Evolutionary conservation across 2,888 invertebrate species (phyloP).

Genomic region (Ornithoptera priamus): DNA sequence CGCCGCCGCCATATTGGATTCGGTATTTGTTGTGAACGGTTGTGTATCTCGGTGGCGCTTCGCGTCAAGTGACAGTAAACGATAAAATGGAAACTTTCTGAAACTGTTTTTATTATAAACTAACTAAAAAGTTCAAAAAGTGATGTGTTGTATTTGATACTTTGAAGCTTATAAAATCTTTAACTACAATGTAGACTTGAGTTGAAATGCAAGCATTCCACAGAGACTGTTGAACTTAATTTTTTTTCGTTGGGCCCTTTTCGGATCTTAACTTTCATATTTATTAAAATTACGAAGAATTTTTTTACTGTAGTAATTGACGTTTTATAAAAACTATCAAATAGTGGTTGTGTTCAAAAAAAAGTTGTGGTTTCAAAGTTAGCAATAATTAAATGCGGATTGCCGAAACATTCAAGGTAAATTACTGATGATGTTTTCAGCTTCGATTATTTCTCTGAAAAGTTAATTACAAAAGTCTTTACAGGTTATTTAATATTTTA

Average conservation of each 20-base stretch:
- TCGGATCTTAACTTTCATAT: conserved; percentile 64
- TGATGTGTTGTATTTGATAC: conserved; percentile 22
- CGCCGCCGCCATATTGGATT: conserved; percentile 69
- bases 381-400: conserved; percentile 55
- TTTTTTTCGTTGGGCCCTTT: conserved; percentile 64
- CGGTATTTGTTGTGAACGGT: conserved; percentile 48
- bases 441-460: conserved; percentile 7
- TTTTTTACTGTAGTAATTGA: conserved; percentile 45
- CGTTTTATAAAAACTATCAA: conserved; percentile 38
- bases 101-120: conserved; percentile 49
- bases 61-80: conserved; percentile 67
- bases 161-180: conserved; percentile 13
- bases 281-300: conserved; percentile 41
- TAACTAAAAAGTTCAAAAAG: conserved; percentile 38
- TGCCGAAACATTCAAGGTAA: conserved; percentile 75
- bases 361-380: conserved; percentile 56
- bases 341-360: conserved; percentile 42
- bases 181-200: conserved; percentile 20
- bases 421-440: conserved; percentile 30
- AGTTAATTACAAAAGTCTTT: not conserved
- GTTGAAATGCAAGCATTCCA: conserved; percentile 77
- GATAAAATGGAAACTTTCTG: conserved; percentile 61
- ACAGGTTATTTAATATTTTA: not conserved
- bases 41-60: conserved; percentile 48
- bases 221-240: conserved; percentile 75